phyloP scores from a whole-genome alignment of 2,888 invertebrate genomes.

The Yponomeuta sedellus region DNA sequence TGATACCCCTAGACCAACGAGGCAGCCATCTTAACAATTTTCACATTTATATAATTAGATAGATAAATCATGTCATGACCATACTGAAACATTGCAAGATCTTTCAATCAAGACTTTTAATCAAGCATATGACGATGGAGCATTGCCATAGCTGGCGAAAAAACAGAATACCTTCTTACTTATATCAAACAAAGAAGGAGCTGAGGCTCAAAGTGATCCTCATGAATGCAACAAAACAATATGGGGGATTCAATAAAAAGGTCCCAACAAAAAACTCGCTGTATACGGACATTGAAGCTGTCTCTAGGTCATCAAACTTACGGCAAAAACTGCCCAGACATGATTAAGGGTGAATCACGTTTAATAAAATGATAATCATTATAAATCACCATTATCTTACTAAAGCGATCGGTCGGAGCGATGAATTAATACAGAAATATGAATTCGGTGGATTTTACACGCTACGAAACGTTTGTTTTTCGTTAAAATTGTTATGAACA shows the following conservation, averaged over 20 bases:
- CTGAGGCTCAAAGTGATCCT: not conserved
- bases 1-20: no score
- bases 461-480: not conserved
- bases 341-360: conserved; percentile 56
- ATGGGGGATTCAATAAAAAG: conserved; percentile 9
- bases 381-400: conserved; percentile 62
- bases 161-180: not conserved
- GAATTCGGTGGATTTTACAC: conserved; percentile 20
- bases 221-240: not conserved
- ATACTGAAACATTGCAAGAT: not conserved
- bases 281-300: conserved; percentile 12
- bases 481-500: not conserved
- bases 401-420: conserved; percentile 45
- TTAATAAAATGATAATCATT: conserved; percentile 63
- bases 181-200: conserved; percentile 1
- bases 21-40: no score
- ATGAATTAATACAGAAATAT: conserved; percentile 46
- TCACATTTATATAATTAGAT: no score
- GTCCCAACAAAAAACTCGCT: conserved; percentile 10
- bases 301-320: conserved; percentile 21
- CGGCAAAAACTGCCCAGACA: conserved; percentile 28
- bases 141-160: not conserved
- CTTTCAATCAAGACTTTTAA: no score
- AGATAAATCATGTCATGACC: not conserved
- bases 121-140: not conserved